Percentiles rank a stretch among this genome's conserved stretches.
These are phyloP conservation scores for Bombus affinis DNA, from an alignment of 1,140 invertebrate genomes.

Conservation along the genomic window DNA sequence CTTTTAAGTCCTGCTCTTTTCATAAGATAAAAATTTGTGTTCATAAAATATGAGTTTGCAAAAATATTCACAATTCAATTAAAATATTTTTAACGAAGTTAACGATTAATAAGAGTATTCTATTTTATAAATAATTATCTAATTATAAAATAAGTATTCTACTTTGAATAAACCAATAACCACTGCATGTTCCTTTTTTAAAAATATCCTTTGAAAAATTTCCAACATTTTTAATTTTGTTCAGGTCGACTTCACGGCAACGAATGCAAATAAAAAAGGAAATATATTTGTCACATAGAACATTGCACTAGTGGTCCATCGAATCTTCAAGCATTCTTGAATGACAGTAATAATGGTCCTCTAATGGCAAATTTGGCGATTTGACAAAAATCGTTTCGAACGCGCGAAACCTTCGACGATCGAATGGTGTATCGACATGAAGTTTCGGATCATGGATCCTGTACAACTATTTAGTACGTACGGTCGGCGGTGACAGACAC, in stretches of 20 bases:
- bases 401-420: conserved; percentile 5
- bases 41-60: too few species aligned
- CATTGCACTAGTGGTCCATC: background rate
- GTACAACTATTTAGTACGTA: conserved; percentile 71
- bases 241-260: background rate
- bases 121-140: too few species aligned
- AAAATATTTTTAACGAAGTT: background rate
- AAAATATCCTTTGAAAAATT: background rate
- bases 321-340: conserved; percentile 11
- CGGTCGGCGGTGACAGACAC: conserved; percentile 69
- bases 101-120: background rate
- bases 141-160: too few species aligned
- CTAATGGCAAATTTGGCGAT: background rate
- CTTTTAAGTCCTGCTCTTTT: too few species aligned
- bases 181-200: too few species aligned
- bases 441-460: conserved; percentile 50
- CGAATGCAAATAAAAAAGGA: background rate
- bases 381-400: background rate
- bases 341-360: background rate
- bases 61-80: too few species aligned
- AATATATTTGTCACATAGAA: background rate
- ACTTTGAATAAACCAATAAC: too few species aligned
- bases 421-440: conserved; percentile 26
- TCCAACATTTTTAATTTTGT: background rate
- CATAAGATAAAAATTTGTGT: too few species aligned